These are phyloP conservation scores for Macrotrachela quadricornifera DNA, from an alignment of 1,140 invertebrate genomes.

Conservation along the genomic window DNA sequence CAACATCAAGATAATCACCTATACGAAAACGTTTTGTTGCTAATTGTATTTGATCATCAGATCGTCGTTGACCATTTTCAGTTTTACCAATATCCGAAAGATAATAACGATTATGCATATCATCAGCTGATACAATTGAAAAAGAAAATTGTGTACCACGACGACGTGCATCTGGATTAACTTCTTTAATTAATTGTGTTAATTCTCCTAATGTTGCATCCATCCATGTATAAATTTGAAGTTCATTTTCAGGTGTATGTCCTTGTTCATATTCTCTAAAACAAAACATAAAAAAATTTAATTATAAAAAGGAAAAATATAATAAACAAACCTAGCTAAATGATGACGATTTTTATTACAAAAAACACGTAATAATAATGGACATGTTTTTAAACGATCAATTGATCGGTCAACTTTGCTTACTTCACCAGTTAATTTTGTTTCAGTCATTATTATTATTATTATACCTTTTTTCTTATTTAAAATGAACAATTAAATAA, in stretches of 20 bases:
- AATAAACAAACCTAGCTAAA: constrained; percentile 16
- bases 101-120: constrained; percentile 47
- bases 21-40: constrained; percentile 34
- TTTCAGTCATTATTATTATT: too few species aligned
- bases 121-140: constrained; percentile 73
- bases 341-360: constrained; percentile 60
- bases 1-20: constrained; percentile 87
- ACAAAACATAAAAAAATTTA: too few species aligned
- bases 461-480: too few species aligned
- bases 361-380: constrained; percentile 76
- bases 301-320: too few species aligned
- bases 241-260: constrained; percentile 54
- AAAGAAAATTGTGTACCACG: constrained; percentile 97
- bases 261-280: constrained; percentile 57
- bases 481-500: too few species aligned
- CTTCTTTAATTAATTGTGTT: constrained; percentile 81
- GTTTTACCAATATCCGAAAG: constrained; percentile 85
- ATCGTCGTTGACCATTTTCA: constrained; percentile 65
- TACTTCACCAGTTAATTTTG: too few species aligned
- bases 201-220: constrained; percentile 90
- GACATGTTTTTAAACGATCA: constrained; percentile 52
- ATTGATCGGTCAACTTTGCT: too few species aligned
- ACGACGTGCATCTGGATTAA: constrained; percentile 76
- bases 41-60: constrained; percentile 35
- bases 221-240: constrained; percentile 87